A percentile compares a stretch with the other conserved stretches of the same genome.
phyloP scores from a whole-genome alignment of 2,797 vertebrate genomes.

The Artibeus lituratus region DNA sequence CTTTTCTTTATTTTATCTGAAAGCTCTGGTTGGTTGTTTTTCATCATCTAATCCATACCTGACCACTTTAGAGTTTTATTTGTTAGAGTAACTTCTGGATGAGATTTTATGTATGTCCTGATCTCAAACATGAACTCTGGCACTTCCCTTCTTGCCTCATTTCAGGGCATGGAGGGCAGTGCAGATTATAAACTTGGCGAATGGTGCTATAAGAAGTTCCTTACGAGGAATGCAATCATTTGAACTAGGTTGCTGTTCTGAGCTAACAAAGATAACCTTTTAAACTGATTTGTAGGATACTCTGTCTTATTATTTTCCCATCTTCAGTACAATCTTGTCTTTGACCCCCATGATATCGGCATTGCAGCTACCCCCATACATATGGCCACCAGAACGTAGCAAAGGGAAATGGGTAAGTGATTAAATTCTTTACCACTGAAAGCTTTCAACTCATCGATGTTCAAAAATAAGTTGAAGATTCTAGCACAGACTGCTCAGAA shows the following conservation, averaged over 20 bases:
- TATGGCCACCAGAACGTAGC: conserved; percentile 72
- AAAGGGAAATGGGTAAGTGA: conserved; percentile 69
- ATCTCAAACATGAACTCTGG: conserved; percentile 80
- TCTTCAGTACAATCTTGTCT: conserved; percentile 61
- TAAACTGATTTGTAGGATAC: conserved; percentile 41
- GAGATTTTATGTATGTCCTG: conserved; percentile 78
- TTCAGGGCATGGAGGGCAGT: conserved; percentile 37
- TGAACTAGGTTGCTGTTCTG: conserved; percentile 72
- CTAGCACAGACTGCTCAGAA: conserved; percentile 37
- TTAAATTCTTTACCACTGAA: conserved; percentile 63
- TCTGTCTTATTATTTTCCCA: conserved; percentile 52
- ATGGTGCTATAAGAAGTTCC: conserved; percentile 70
- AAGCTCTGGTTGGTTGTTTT: conserved; percentile 82
- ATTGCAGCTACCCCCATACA: conserved; percentile 55
- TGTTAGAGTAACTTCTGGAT: conserved; percentile 80
- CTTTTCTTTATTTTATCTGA: conserved; percentile 76
- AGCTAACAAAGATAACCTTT: conserved; percentile 76
- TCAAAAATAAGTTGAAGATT: conserved; percentile 62
- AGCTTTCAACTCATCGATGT: conserved; percentile 68
- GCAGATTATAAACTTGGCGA: conserved; percentile 54
- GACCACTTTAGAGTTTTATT: conserved; percentile 80
- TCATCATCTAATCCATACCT: conserved; percentile 81
- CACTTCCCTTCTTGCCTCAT: conserved; percentile 70
- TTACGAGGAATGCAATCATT: conserved; percentile 65
- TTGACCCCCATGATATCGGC: conserved; percentile 60